Evolutionary conservation across 2,888 invertebrate species (phyloP).

Genomic region (Agrotis exclamationis): DNA sequence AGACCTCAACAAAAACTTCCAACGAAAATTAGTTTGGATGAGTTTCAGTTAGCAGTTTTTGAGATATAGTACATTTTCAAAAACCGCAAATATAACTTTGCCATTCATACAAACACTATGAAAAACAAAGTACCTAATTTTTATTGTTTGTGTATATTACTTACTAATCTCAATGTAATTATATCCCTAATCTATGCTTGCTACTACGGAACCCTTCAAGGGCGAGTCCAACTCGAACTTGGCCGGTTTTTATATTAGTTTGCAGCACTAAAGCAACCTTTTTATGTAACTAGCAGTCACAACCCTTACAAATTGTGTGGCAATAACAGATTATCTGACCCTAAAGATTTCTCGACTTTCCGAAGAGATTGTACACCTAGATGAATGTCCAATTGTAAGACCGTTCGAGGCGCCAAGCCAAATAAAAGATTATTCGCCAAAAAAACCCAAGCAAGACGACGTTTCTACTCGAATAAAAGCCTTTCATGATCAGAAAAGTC

Average conservation of each 20-base stretch:
- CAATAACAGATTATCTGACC: not conserved
- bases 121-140: too few species aligned
- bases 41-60: too few species aligned
- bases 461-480: slow-evolving; percentile 70
- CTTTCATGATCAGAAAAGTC: slow-evolving; percentile 76
- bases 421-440: slow-evolving; percentile 26
- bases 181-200: too few species aligned
- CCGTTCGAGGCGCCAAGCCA: slow-evolving; percentile 26
- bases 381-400: slow-evolving; percentile 14
- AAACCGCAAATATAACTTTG: too few species aligned
- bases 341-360: slow-evolving; percentile 5
- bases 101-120: too few species aligned
- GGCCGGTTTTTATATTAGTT: not conserved
- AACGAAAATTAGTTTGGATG: too few species aligned
- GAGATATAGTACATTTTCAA: too few species aligned
- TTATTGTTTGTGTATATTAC: too few species aligned
- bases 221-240: too few species aligned
- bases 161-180: too few species aligned
- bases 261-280: not conserved
- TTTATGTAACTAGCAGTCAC: not conserved
- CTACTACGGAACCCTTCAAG: too few species aligned
- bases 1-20: too few species aligned
- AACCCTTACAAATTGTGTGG: not conserved
- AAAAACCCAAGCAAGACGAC: slow-evolving; percentile 16
- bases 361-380: not conserved